Conservation (phyloP, 2,888 invertebrate species). For the Synanthedon myopaeformis region DNA sequence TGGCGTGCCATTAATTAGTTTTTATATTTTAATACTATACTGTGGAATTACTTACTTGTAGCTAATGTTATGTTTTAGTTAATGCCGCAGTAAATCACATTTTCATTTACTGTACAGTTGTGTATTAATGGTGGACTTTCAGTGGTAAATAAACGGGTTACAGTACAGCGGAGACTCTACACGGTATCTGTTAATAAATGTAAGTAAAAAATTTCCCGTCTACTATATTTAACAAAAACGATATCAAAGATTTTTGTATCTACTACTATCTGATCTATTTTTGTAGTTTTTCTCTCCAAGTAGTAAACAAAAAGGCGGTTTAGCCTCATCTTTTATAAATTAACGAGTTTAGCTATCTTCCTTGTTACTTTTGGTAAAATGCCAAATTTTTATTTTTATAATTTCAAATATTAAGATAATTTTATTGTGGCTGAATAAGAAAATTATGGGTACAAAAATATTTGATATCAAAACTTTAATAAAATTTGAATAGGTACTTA, state of each 20-base stretch:
- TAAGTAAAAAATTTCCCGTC: not conserved
- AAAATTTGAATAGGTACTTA: too few species aligned
- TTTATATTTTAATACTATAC: conserved; percentile 12
- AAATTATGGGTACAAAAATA: too few species aligned
- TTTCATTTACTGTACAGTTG: conserved; percentile 31
- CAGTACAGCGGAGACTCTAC: not conserved
- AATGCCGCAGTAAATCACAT: conserved; percentile 25
- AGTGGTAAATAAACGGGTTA: conserved; percentile 27
- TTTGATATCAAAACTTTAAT: too few species aligned
- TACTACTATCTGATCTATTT: not conserved
- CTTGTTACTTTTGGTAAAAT: conserved; percentile 8
- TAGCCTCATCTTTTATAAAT: conserved; percentile 1
- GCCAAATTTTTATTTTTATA: conserved; percentile 3
- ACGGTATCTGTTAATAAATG: not conserved
- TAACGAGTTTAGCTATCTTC: not conserved
- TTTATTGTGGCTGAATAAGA: too few species aligned
- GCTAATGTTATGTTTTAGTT: not conserved
- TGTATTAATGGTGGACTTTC: conserved; percentile 32
- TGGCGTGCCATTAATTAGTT: conserved; percentile 18
- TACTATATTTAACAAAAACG: not conserved
- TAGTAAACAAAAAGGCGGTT: not conserved
- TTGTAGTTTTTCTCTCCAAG: not conserved
- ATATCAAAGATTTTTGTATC: too few species aligned
- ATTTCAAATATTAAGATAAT: not conserved
- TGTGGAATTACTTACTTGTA: conserved; percentile 7